Conservation (phyloP, 1,140 invertebrate genomes). For the Pogonus chalceus region DNA sequence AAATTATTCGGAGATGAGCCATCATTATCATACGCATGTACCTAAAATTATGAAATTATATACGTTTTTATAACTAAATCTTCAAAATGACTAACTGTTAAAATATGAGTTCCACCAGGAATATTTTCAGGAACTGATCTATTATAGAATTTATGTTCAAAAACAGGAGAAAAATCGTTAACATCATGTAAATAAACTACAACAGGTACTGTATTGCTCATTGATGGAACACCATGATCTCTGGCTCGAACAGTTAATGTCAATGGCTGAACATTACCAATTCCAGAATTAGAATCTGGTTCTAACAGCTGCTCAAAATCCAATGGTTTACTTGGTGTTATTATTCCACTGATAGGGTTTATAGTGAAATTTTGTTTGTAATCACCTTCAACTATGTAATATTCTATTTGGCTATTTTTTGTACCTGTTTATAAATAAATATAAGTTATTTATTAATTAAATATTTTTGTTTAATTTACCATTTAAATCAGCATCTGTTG, state of each 20-base stretch:
- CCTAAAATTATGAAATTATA: slow-evolving; percentile 34
- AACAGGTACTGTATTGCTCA: slow-evolving; percentile 63
- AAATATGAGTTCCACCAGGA: slow-evolving; percentile 62
- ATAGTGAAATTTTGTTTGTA: slow-evolving; percentile 72
- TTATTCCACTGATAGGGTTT: slow-evolving; percentile 58
- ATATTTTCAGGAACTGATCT: slow-evolving; percentile 73
- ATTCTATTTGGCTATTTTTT: slow-evolving; percentile 73
- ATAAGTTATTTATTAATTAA: slow-evolving; percentile 8
- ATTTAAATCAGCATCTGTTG: slow-evolving; percentile 76
- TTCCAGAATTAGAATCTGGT: too few relatives aligned
- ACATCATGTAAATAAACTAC: slow-evolving; percentile 76
- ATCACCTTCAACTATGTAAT: slow-evolving; percentile 67
- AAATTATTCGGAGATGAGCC: slow-evolving; percentile 77
- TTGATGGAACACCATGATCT: slow-evolving; percentile 67
- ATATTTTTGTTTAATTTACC: slow-evolving; percentile 38
- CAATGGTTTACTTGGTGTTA: slow-evolving; percentile 54
- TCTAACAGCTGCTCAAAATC: slow-evolving; percentile 68
- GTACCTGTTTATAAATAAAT: slow-evolving; percentile 46
- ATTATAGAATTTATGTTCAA: slow-evolving; percentile 64
- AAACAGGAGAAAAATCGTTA: slow-evolving; percentile 77
- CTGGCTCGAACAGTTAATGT: slow-evolving; percentile 66
- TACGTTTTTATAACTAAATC: slow-evolving; percentile 11
- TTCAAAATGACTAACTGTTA: slow-evolving; percentile 47
- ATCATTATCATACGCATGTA: slow-evolving; percentile 74
- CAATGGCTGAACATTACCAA: slow-evolving; percentile 55